Evolutionary conservation across 2,797 vertebrate species (phyloP).

Genomic region (Tadarida brasiliensis): DNA sequence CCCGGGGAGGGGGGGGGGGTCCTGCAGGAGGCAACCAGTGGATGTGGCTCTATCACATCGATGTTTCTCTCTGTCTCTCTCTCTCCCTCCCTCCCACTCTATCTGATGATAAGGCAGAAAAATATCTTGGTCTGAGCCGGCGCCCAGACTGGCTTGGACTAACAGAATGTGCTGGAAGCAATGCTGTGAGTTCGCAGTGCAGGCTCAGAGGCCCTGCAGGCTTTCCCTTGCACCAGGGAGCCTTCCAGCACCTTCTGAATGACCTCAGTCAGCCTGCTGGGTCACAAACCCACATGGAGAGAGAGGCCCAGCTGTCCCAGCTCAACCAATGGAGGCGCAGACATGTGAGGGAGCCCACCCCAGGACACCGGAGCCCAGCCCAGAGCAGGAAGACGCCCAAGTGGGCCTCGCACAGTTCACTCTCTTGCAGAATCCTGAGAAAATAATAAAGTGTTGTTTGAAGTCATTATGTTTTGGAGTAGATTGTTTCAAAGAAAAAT

Average conservation of each 20-base stretch:
- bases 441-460: not conserved
- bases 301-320: fast-evolving
- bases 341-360: not conserved
- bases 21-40: too few relatives aligned
- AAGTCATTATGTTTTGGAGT: not conserved
- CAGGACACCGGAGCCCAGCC: not conserved
- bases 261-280: not conserved
- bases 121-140: not conserved
- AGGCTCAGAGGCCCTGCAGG: not conserved
- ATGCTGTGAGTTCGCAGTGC: not conserved
- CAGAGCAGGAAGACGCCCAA: not conserved
- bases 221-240: not conserved
- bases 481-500: not conserved
- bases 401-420: not conserved
- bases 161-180: not conserved
- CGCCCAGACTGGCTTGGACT: not conserved
- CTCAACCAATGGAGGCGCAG: not conserved
- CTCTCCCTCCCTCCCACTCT: too few relatives aligned
- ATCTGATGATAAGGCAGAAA: too few relatives aligned
- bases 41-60: too few relatives aligned
- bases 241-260: not conserved
- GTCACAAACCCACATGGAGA: not conserved
- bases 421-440: not conserved
- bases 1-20: too few relatives aligned
- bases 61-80: too few relatives aligned